Conservation (phyloP, 2,113 vertebrate species). For the Empidonax alnorum region DNA sequence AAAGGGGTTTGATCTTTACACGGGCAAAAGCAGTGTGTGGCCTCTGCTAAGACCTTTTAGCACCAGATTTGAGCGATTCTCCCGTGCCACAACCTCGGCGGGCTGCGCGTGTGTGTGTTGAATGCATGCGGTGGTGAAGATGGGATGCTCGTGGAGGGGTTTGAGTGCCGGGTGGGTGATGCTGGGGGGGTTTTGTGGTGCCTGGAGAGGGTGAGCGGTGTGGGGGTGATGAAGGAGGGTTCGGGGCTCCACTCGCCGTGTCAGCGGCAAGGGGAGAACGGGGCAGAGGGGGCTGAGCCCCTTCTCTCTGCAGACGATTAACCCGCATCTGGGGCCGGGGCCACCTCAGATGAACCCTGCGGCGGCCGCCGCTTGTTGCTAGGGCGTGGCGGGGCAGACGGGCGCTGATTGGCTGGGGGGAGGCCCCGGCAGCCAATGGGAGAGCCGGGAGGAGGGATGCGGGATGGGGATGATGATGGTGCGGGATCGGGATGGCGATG, state of each 20-base stretch:
- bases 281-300: neutral
- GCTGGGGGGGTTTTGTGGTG: neutral
- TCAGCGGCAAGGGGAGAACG: neutral
- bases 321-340: neutral
- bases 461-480: neutral
- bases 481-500: too few species aligned
- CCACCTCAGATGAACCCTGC: neutral
- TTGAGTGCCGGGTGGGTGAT: neutral
- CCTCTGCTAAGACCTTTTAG: neutral
- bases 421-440: neutral
- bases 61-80: neutral
- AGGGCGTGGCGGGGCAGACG: neutral
- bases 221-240: neutral
- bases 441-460: neutral
- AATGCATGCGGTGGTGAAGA: neutral
- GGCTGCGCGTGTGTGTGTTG: neutral
- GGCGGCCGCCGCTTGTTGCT: neutral
- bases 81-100: neutral
- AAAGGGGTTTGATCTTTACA: slow-evolving; percentile 48
- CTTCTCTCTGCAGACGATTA: neutral
- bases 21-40: neutral
- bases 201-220: neutral
- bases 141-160: neutral
- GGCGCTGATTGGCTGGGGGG: neutral
- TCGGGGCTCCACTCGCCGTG: neutral